Conservation (phyloP, 1,140 invertebrate species). For the Cherax destructor region DNA sequence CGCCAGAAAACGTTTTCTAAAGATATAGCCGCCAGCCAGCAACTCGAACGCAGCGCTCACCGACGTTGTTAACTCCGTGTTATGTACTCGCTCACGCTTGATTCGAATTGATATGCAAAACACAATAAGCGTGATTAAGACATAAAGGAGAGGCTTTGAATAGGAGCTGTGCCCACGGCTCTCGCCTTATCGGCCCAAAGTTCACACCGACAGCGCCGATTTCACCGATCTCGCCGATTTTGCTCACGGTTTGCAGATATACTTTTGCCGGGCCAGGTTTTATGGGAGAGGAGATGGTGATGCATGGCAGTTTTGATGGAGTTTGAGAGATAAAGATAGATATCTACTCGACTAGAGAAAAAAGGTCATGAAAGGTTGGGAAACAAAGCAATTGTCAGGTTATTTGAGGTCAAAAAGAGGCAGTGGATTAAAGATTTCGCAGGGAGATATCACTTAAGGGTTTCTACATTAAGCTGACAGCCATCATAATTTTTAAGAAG, state of each 20-base stretch:
- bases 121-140: constrained; percentile 70
- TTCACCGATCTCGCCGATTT: constrained; percentile 58
- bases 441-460: background rate
- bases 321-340: constrained; percentile 63
- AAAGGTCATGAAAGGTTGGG: constrained; percentile 48
- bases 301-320: constrained; percentile 67
- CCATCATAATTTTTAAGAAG: background rate
- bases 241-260: constrained; percentile 63
- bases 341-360: constrained; percentile 42
- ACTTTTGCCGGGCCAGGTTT: constrained; percentile 55
- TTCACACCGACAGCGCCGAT: constrained; percentile 66
- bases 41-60: constrained; percentile 42
- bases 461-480: constrained; percentile 20
- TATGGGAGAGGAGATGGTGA: constrained; percentile 63
- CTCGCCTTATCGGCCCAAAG: constrained; percentile 59
- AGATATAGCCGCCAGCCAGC: constrained; percentile 32
- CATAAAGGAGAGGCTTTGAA: constrained; percentile 62
- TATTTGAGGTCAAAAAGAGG: constrained; percentile 41
- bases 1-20: background rate
- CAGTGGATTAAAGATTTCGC: constrained; percentile 1
- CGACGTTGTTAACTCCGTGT: constrained; percentile 47
- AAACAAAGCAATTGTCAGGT: constrained; percentile 65
- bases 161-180: constrained; percentile 47
- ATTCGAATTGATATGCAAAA: constrained; percentile 66
- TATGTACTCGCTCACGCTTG: constrained; percentile 66